phyloP scores from a whole-genome alignment of 2,888 invertebrate genomes.

The Dryomyza anilis region DNA sequence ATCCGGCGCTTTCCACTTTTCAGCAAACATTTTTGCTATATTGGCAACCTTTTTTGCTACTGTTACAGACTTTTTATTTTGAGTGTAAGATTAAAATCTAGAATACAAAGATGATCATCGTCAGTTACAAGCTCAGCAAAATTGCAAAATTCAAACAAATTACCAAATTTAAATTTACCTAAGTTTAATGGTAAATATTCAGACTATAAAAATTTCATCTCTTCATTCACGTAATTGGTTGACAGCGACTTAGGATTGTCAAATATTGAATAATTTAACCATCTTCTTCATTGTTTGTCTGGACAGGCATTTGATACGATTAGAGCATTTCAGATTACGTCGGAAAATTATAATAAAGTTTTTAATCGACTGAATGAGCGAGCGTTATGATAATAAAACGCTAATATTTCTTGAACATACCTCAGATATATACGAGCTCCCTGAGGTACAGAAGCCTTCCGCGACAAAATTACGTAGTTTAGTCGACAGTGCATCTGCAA shows the following conservation, averaged over 20 bases:
- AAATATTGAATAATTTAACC: constrained; percentile 3
- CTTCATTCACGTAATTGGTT: neutral
- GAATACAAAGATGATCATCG: too few species aligned
- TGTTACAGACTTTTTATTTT: too few species aligned
- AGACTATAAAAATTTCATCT: neutral
- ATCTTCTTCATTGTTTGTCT: constrained; percentile 10
- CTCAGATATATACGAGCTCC: neutral
- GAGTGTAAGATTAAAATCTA: too few species aligned
- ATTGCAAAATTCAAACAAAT: too few species aligned
- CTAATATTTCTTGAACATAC: neutral
- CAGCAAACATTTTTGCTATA: too few species aligned
- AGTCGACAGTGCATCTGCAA: constrained; percentile 25
- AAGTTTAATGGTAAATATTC: neutral
- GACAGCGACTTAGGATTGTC: neutral
- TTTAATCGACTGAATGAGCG: neutral
- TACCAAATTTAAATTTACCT: neutral
- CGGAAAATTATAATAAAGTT: constrained; percentile 8
- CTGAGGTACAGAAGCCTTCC: constrained; percentile 7
- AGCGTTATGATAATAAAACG: constrained; percentile 1
- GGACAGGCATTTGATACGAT: constrained; percentile 6
- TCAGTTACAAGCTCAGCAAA: too few species aligned
- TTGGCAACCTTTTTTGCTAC: too few species aligned
- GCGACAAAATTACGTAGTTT: constrained; percentile 19
- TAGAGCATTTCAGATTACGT: constrained; percentile 2
- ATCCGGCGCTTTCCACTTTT: too few species aligned